Conservation (phyloP, 2,888 invertebrate genomes). For the Notodonta ziczac region DNA sequence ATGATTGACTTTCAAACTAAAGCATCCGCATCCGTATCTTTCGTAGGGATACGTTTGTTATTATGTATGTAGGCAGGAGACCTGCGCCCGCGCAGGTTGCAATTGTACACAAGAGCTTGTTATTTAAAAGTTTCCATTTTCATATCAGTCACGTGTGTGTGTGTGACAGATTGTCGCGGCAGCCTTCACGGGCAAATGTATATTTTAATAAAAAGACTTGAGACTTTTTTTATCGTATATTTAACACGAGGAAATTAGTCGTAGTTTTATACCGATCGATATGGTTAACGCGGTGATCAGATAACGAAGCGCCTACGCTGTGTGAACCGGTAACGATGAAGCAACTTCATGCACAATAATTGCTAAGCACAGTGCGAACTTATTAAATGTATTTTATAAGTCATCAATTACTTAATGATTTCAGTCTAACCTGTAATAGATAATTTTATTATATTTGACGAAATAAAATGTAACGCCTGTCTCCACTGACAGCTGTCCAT, state of each 20-base stretch:
- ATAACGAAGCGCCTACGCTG: conserved; percentile 26
- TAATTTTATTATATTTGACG: conserved; percentile 19
- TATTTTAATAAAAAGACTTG: conserved; percentile 18
- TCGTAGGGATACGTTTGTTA: not conserved
- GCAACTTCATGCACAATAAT: conserved; percentile 61
- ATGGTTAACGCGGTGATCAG: conserved; percentile 23
- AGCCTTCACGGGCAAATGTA: conserved; percentile 14
- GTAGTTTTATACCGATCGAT: conserved; percentile 22
- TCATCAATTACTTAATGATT: conserved; percentile 32
- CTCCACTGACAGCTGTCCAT: conserved; percentile 42
- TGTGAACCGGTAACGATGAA: conserved; percentile 41
- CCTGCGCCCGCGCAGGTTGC: not conserved
- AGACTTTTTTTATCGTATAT: conserved; percentile 18
- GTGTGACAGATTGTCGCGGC: conserved; percentile 1
- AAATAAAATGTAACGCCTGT: conserved; percentile 35
- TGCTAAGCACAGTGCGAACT: conserved; percentile 58
- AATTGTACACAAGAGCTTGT: not conserved
- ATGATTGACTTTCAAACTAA: not conserved
- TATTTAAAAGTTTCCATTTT: not conserved
- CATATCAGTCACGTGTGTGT: not conserved
- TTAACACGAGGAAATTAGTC: conserved; percentile 25
- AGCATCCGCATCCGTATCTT: not conserved
- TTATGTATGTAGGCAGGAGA: not conserved
- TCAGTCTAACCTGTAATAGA: conserved; percentile 20
- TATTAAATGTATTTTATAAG: conserved; percentile 46